These are phyloP conservation scores for Alligator mississippiensis DNA, from an alignment of 2,113 vertebrate species.

Conservation along the genomic window DNA sequence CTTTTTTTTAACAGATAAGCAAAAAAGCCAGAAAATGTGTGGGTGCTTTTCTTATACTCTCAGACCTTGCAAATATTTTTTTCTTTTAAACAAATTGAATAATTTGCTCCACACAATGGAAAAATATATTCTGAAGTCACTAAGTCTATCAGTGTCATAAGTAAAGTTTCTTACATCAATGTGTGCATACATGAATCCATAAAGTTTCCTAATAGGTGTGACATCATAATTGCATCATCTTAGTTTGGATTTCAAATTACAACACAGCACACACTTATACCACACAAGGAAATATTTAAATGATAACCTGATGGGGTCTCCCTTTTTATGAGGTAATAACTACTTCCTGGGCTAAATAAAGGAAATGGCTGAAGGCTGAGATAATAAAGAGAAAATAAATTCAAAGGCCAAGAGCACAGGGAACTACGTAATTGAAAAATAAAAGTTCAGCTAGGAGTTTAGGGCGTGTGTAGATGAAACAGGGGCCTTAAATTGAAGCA, in stretches of 20 bases:
- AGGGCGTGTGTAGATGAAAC: no score
- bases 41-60: not conserved
- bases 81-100: not conserved
- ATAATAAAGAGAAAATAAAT: not conserved
- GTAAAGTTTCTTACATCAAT: not conserved
- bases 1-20: no score
- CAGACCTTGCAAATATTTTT: not conserved
- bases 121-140: not conserved
- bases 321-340: not conserved
- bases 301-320: fast-evolving
- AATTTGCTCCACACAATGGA: not conserved
- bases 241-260: not conserved
- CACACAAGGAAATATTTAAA: not conserved
- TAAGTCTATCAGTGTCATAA: not conserved
- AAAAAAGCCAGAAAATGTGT: no score
- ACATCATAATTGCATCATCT: not conserved
- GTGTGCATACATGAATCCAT: not conserved
- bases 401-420: no score
- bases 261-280: fast-evolving
- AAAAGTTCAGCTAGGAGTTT: no score
- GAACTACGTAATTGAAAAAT: no score
- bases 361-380: not conserved
- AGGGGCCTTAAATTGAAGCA: no score
- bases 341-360: not conserved
- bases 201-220: not conserved